A percentile compares a stretch with the other conserved stretches of the same genome.
Conservation (phyloP, 2,888 invertebrate species). For the Zelleria hepariella region DNA sequence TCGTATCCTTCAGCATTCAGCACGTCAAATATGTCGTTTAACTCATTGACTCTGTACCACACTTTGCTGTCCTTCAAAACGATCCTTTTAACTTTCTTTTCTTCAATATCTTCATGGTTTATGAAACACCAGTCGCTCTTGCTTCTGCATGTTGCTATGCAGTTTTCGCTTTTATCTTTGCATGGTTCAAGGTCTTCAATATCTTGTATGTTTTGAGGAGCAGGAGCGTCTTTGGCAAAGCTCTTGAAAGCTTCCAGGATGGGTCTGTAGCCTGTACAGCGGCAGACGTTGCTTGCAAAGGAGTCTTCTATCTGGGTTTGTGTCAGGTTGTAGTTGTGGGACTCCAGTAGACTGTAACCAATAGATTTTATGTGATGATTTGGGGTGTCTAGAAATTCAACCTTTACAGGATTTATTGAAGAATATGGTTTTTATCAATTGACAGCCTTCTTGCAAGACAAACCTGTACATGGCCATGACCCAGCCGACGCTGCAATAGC, state of each 20-base stretch:
- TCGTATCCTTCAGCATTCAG: constrained; percentile 28
- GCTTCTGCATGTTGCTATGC: constrained; percentile 9
- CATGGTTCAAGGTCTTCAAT: constrained; percentile 44
- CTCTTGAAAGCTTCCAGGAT: constrained; percentile 76
- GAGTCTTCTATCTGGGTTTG: constrained; percentile 76
- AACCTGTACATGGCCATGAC: constrained; percentile 80
- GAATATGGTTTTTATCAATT: not conserved
- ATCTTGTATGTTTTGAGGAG: constrained; percentile 27
- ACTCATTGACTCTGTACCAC: constrained; percentile 54
- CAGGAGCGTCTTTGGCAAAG: constrained; percentile 61
- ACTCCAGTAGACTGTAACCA: constrained; percentile 41
- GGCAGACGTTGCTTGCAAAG: constrained; percentile 79
- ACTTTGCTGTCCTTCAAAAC: constrained; percentile 17
- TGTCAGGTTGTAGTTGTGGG: constrained; percentile 37
- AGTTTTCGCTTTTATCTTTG: constrained; percentile 24
- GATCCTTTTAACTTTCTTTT: constrained; percentile 8
- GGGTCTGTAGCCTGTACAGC: constrained; percentile 79
- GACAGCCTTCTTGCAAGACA: too few species aligned
- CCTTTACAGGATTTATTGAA: too few species aligned
- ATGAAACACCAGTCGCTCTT: constrained; percentile 13
- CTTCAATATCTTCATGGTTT: not conserved
- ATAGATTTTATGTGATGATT: too few species aligned
- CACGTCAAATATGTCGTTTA: constrained; percentile 51
- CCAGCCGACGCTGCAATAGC: constrained; percentile 83
- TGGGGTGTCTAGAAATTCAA: too few species aligned